phyloP scores from a whole-genome alignment of 2,888 invertebrate genomes.

The Serripes groenlandicus region DNA sequence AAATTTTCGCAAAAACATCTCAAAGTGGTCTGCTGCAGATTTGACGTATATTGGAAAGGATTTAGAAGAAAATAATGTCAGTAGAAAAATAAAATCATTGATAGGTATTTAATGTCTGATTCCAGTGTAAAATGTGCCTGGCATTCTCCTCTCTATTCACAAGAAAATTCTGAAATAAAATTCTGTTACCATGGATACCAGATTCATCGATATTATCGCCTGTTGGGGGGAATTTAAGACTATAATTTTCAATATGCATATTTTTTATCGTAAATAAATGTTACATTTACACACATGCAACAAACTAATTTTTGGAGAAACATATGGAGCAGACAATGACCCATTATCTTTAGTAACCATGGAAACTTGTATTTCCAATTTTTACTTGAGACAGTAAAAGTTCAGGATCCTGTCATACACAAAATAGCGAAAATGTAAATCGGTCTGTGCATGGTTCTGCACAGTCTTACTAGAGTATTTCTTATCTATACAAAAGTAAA shows the following conservation, averaged over 20 bases:
- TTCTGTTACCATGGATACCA: slow-evolving; percentile 37
- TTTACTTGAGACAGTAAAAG: slow-evolving; percentile 12
- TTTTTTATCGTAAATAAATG: not conserved
- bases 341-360: slow-evolving; percentile 15
- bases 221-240: slow-evolving; percentile 19
- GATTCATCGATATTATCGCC: slow-evolving; percentile 28
- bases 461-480: too few relatives aligned
- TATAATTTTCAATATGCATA: slow-evolving; percentile 10
- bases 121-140: slow-evolving; percentile 6
- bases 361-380: slow-evolving; percentile 5
- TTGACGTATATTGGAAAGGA: too few relatives aligned
- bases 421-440: too few relatives aligned
- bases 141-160: slow-evolving; percentile 22
- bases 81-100: too few relatives aligned
- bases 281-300: not conserved
- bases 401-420: too few relatives aligned
- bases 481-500: too few relatives aligned
- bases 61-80: too few relatives aligned
- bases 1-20: too few relatives aligned
- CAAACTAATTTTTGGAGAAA: not conserved
- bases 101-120: not conserved
- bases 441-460: too few relatives aligned
- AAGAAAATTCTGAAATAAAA: slow-evolving; percentile 28
- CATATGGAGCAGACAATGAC: not conserved
- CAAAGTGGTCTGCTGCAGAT: too few relatives aligned